A percentile compares a stretch with the other conserved stretches of the same genome.
phyloP scores from a whole-genome alignment of 2,797 vertebrate genomes.

The Harpagifer antarcticus region DNA sequence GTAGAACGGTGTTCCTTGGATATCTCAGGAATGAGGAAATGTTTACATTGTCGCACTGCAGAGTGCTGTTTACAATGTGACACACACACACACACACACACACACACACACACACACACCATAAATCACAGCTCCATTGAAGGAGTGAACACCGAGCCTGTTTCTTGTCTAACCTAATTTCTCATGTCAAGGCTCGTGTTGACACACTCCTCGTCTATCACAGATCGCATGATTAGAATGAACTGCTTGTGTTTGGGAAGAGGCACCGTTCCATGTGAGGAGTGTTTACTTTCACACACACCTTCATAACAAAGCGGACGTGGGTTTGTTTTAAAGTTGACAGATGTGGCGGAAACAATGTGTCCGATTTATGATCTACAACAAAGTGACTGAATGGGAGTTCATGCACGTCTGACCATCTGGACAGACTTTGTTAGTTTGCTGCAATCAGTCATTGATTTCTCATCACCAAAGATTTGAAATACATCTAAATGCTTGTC shows the following conservation, averaged over 20 bases:
- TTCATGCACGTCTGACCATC: conserved; percentile 47
- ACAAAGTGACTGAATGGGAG: conserved; percentile 32
- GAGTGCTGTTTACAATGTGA: conserved; percentile 46
- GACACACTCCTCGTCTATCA: conserved; percentile 69
- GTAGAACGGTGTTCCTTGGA: conserved; percentile 35
- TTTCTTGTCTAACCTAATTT: conserved; percentile 51
- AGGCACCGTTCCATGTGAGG: neutral
- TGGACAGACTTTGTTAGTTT: conserved; percentile 26
- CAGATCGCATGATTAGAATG: conserved; percentile 15
- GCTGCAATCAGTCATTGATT: neutral
- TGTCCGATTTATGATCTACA: conserved; percentile 46
- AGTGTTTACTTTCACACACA: conserved; percentile 54
- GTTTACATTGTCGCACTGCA: conserved; percentile 61
- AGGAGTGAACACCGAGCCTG: conserved; percentile 22
- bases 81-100: conserved; percentile 15
- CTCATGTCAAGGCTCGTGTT: conserved; percentile 61
- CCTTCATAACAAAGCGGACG: conserved; percentile 20
- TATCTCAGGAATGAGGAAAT: conserved; percentile 71
- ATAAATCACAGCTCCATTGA: conserved; percentile 58
- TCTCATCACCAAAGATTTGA: neutral
- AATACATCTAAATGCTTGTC: neutral
- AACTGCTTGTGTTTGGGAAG: conserved; percentile 33
- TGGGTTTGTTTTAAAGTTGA: conserved; percentile 25
- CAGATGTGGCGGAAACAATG: conserved; percentile 56
- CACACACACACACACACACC: conserved; percentile 6